These are phyloP conservation scores for Artibeus jamaicensis DNA, from an alignment of 2,797 vertebrate species.

Conservation along the genomic window DNA sequence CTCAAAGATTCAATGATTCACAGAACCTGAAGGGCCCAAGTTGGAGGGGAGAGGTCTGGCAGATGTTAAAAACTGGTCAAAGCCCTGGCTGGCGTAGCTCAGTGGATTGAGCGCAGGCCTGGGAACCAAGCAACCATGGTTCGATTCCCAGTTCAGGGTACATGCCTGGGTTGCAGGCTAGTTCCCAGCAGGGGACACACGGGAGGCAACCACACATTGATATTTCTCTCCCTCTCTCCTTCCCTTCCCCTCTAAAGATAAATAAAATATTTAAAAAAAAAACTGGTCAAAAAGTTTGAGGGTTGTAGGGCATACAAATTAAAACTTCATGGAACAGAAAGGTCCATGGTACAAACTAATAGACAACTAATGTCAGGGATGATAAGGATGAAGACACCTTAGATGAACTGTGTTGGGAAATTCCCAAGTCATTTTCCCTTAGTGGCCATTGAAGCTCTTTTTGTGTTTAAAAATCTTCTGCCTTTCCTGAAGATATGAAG, in stretches of 20 bases:
- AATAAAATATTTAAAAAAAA: too few species aligned
- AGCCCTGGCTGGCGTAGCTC: too few species aligned
- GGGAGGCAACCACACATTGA: too few species aligned
- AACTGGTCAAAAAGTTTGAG: background rate
- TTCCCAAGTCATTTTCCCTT: background rate
- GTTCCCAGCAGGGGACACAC: too few species aligned
- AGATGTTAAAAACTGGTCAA: background rate
- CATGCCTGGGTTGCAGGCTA: too few species aligned
- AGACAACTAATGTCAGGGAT: too few species aligned
- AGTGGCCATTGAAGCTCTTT: background rate
- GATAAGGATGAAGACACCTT: background rate
- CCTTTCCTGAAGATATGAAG: background rate
- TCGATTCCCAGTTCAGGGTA: too few species aligned
- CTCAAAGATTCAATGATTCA: background rate
- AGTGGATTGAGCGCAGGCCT: too few species aligned
- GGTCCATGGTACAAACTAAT: background rate
- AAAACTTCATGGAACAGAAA: background rate
- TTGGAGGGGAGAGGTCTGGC: background rate
- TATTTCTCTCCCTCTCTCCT: too few species aligned
- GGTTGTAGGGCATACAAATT: background rate
- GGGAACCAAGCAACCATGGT: too few species aligned
- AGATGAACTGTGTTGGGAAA: background rate
- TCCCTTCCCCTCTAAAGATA: too few species aligned
- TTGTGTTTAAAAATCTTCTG: background rate
- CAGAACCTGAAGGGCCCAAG: background rate